Conservation (phyloP, 2,888 invertebrate genomes). For the Druceiella hillmani region DNA sequence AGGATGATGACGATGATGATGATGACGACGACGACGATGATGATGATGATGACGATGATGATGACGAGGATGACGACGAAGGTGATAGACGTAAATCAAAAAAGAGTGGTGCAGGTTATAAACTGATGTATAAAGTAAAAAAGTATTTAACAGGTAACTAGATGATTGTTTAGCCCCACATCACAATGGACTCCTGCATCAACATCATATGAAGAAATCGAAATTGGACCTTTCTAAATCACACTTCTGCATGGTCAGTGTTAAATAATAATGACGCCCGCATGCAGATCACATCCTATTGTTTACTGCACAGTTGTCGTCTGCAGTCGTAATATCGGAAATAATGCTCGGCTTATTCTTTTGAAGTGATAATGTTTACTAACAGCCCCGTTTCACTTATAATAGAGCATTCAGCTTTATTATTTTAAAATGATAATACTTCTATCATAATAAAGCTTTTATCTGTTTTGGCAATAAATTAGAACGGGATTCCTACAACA, state of each 20-base stretch:
- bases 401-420: conserved; percentile 9
- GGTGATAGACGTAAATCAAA: conserved; percentile 38
- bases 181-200: no score
- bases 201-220: conserved; percentile 20
- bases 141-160: conserved; percentile 48
- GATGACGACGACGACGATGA: conserved; percentile 50
- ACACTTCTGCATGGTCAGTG: conserved; percentile 50
- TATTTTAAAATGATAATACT: conserved; percentile 17
- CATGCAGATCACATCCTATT: conserved; percentile 37
- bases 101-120: no score
- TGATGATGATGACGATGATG: conserved; percentile 40
- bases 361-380: conserved; percentile 43
- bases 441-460: conserved; percentile 34
- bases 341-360: conserved; percentile 45
- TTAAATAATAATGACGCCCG: conserved; percentile 31
- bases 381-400: conserved; percentile 33
- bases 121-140: conserved; percentile 35
- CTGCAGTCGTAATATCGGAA: conserved; percentile 60
- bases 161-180: no score
- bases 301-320: conserved; percentile 50
- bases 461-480: conserved; percentile 34
- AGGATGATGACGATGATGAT: conserved; percentile 39
- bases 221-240: conserved; percentile 27
- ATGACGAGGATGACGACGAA: conserved; percentile 45
- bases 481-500: conserved; percentile 60